phyloP scores from a whole-genome alignment of 1,140 invertebrate species.

The Bombyx mandarina region DNA sequence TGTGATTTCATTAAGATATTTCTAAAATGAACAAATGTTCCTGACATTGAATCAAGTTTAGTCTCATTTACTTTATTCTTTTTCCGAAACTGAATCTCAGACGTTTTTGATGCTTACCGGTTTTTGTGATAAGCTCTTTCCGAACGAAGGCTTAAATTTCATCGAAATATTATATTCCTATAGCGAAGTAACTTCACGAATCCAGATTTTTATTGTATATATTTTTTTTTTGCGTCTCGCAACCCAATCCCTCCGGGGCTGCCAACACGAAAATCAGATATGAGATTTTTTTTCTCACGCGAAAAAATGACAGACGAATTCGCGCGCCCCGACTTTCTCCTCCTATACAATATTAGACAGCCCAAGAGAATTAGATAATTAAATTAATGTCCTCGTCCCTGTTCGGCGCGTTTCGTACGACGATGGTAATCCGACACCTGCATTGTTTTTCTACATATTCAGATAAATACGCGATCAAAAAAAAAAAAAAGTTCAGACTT shows the following conservation, averaged over 20 bases:
- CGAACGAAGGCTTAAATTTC: background rate
- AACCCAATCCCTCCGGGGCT: constrained; percentile 56
- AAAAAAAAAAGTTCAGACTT: too few relatives aligned
- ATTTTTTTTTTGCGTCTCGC: constrained; percentile 37
- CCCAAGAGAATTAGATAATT: constrained; percentile 67
- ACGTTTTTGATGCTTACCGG: too few relatives aligned
- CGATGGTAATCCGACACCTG: constrained; percentile 62
- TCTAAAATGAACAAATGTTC: too few relatives aligned
- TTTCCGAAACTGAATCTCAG: too few relatives aligned
- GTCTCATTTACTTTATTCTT: too few relatives aligned
- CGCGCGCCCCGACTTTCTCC: constrained; percentile 36
- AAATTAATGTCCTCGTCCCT: constrained; percentile 70
- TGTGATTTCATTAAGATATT: too few relatives aligned
- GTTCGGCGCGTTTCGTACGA: constrained; percentile 36
- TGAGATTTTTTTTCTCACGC: constrained; percentile 66
- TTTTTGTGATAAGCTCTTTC: too few relatives aligned
- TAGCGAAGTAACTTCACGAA: constrained; percentile 8
- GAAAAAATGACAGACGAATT: constrained; percentile 63
- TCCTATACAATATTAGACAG: constrained; percentile 64
- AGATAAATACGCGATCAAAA: too few relatives aligned
- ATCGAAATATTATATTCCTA: background rate
- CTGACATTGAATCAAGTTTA: too few relatives aligned
- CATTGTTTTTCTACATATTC: constrained; percentile 38
- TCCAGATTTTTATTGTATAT: constrained; percentile 44
- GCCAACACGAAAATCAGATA: constrained; percentile 50